These are phyloP conservation scores for Athene cunicularia DNA, from an alignment of 2,113 vertebrate genomes.

Conservation along the genomic window DNA sequence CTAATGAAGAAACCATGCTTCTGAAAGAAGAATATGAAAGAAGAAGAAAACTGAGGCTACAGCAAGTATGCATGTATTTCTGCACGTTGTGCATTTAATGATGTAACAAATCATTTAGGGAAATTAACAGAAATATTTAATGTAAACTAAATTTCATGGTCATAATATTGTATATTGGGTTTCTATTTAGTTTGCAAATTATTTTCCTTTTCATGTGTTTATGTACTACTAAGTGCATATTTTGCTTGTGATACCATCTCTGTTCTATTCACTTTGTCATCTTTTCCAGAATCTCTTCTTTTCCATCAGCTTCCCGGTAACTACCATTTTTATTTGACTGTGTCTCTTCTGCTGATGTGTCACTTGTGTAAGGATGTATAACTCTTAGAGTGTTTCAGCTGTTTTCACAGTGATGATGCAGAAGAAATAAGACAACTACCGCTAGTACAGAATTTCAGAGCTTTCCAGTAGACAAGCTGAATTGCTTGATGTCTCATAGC, in stretches of 20 bases:
- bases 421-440: background rate
- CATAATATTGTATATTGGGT: background rate
- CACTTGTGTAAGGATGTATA: background rate
- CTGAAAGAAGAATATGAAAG: conserved; percentile 89
- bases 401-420: background rate
- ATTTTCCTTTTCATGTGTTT: background rate
- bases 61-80: conserved; percentile 80
- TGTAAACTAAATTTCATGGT: background rate
- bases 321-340: background rate
- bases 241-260: background rate
- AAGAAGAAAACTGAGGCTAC: conserved; percentile 87
- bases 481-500: background rate
- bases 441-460: background rate
- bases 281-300: background rate
- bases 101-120: background rate
- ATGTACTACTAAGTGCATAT: background rate
- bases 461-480: background rate
- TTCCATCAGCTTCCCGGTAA: background rate
- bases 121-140: background rate
- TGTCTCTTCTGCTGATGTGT: background rate
- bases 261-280: background rate
- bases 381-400: background rate
- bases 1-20: conserved; percentile 90
- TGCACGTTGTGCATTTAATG: background rate
- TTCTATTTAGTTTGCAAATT: background rate